Evolutionary conservation across 1,140 invertebrate species (phyloP), one percentile per base, ranked within the genome.

Genomic region (Aphelinus certus): DNA sequence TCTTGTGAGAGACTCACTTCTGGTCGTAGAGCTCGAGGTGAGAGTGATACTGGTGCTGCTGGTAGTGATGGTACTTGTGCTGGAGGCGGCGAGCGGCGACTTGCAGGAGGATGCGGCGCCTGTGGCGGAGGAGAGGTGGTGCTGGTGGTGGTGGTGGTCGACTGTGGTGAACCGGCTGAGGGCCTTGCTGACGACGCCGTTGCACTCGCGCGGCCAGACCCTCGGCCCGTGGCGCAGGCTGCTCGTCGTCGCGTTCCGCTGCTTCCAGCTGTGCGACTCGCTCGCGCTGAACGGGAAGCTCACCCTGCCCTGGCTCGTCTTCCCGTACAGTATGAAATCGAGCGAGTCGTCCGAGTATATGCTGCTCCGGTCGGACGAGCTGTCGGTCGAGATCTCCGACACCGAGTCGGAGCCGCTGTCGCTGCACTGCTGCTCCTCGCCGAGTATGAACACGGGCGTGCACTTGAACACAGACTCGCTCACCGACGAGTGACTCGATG

Each of bases 361-460:
- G 76, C 89, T 90, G 69, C 89, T 90, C 3, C 90, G 85, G 76
- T 91, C 90, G 76, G 89, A 89, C 47, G 88, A 88, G 9, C 89
- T 90, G 77, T 91, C 90, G 7, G 89, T 89, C 1, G 90, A 90
- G 77, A 90, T 89, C 76, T 91, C 90, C 10, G 89, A 90, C 3
- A 90, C 86, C 3, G 88, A 89, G 72, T 90, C 89, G 62, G 89
- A 90, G 62, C 87, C 88, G 57, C 87, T 88, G 79, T 90, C 89
- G 77, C 87, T 88, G 51, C 88, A 88, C 10, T 88, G 89, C 47
- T 87, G 84, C 64, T 88, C 86, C 62, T 89, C 89, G 49, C 89
- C 88, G 0, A 89, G 77, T 7, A 89, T 88, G 67, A 89, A 89
- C 0, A 89, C 88, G 5, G 88, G 85, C n/a, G 88, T 88, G 70